Evolutionary conservation across 64 coral and sea anemone genomes (phyloP).

Genomic region (Exaiptasia diaphana): DNA sequence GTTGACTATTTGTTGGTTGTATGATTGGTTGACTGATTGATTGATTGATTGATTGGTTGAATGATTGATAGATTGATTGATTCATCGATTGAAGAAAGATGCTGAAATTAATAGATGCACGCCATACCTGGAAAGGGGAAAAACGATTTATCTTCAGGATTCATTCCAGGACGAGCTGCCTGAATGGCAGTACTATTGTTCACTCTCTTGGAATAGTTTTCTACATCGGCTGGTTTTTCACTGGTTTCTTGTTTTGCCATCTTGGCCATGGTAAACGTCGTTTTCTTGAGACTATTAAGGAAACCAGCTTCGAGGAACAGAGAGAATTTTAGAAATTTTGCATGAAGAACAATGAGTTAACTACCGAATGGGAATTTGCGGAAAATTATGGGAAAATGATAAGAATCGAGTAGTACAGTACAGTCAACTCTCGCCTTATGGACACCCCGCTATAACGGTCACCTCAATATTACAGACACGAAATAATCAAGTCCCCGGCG

Average conservation of each 20-base stretch:
- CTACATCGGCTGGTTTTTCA: conserved; percentile 3
- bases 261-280: conserved; percentile 64
- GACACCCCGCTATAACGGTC: too few species aligned
- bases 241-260: conserved; percentile 15
- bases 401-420: too few species aligned
- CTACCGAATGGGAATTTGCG: too few species aligned
- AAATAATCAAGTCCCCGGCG: too few species aligned
- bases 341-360: neutral
- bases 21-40: too few species aligned
- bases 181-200: neutral
- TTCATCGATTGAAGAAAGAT: too few species aligned
- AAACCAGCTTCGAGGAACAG: conserved; percentile 17
- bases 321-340: neutral
- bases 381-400: too few species aligned
- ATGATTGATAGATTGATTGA: too few species aligned
- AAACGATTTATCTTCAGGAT: conserved; percentile 46
- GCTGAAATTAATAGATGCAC: neutral
- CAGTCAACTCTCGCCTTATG: too few species aligned
- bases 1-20: too few species aligned
- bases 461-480: too few species aligned
- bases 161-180: neutral
- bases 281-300: conserved; percentile 81
- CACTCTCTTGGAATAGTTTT: conserved; percentile 69
- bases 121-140: conserved; percentile 77
- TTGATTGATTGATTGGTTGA: too few species aligned